Conservation (phyloP, 2,113 vertebrate genomes). For the Neoarius graeffei region DNA sequence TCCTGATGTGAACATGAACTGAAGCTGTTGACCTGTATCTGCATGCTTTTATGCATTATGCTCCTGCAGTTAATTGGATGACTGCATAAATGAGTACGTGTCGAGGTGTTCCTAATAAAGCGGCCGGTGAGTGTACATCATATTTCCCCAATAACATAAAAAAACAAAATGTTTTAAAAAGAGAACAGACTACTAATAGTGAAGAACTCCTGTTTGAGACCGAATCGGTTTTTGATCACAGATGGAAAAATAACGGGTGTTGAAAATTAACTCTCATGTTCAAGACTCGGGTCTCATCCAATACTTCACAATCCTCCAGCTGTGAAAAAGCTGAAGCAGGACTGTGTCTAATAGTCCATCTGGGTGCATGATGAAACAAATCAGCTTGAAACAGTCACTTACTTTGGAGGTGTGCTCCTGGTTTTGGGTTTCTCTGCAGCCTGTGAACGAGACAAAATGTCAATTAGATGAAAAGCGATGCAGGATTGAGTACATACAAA, state of each 20-base stretch:
- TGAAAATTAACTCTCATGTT: neutral
- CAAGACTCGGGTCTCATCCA: neutral
- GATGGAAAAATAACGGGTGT: neutral
- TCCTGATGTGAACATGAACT: neutral
- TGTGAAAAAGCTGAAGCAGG: neutral
- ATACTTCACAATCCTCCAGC: constrained; percentile 14
- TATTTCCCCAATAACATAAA: neutral
- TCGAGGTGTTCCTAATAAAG: neutral
- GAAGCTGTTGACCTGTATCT: neutral
- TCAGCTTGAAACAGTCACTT: constrained; percentile 66
- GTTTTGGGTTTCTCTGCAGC: constrained; percentile 89
- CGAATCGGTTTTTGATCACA: neutral
- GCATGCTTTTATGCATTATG: neutral
- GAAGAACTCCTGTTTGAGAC: neutral
- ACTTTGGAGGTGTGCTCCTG: constrained; percentile 86
- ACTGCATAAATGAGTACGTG: neutral
- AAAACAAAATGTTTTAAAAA: neutral
- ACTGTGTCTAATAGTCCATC: constrained; percentile 1
- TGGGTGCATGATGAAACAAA: constrained; percentile 4
- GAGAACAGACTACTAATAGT: neutral
- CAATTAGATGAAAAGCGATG: constrained; percentile 7
- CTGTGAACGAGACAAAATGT: constrained; percentile 76
- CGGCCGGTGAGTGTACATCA: neutral
- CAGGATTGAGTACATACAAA: constrained; percentile 8
- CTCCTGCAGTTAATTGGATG: neutral